These are phyloP conservation scores for Plectus sambesii DNA, from an alignment of 1,140 invertebrate species.

Conservation along the genomic window DNA sequence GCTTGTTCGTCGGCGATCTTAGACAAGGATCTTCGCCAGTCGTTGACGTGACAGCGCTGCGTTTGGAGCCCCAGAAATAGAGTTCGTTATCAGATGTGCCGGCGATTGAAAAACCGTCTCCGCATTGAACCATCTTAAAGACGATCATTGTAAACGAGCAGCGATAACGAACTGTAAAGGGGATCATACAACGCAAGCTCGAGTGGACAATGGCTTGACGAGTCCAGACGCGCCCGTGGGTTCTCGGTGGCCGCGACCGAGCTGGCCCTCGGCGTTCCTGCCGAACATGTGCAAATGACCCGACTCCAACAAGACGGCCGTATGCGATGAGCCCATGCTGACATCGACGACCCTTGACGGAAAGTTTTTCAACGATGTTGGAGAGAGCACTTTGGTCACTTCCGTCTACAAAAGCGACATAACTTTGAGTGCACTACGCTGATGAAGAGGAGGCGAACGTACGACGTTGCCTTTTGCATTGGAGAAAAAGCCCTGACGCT, in stretches of 20 bases:
- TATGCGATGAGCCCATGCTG: constrained; percentile 30
- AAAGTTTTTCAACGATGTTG: constrained; percentile 48
- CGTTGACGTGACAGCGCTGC: no score
- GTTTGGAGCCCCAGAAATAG: constrained; percentile 58
- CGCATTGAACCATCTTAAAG: constrained; percentile 55
- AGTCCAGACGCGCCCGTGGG: constrained; percentile 48
- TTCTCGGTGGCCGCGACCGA: constrained; percentile 51
- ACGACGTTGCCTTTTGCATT: constrained; percentile 44
- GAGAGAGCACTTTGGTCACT: constrained; percentile 49
- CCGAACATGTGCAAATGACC: constrained; percentile 60
- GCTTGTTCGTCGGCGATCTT: neutral
- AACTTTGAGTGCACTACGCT: constrained; percentile 7
- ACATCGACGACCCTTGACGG: constrained; percentile 40
- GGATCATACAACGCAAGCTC: constrained; percentile 51
- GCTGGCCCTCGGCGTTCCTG: constrained; percentile 54
- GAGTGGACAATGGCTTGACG: constrained; percentile 52
- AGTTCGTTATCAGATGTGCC: constrained; percentile 58
- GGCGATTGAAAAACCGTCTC: constrained; percentile 57
- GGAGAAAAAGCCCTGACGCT: constrained; percentile 51
- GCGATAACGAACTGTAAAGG: neutral
- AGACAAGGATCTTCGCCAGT: no score
- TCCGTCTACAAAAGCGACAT: constrained; percentile 44
- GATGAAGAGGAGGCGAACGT: constrained; percentile 8
- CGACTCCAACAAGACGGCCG: constrained; percentile 55
- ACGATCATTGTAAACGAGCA: constrained; percentile 4